Percentiles rank a stretch among this genome's conserved stretches.
These are phyloP conservation scores for Watsonalla binaria DNA, from an alignment of 2,888 invertebrate species.

Conservation along the genomic window DNA sequence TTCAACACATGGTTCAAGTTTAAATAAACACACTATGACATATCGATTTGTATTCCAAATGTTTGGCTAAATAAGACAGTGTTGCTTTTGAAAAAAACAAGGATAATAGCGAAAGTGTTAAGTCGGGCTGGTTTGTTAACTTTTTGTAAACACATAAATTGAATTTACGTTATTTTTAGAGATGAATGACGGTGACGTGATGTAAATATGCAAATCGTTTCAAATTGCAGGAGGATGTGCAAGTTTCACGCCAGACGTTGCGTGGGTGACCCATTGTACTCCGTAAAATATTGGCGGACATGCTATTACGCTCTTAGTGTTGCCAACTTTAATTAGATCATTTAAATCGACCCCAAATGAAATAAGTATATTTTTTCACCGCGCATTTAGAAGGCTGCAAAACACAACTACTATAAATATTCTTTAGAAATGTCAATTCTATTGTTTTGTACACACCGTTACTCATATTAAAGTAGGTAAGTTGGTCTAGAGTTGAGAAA, in stretches of 20 bases:
- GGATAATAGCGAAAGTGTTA: constrained; percentile 73
- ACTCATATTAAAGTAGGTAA: constrained; percentile 11
- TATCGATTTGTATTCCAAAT: constrained; percentile 23
- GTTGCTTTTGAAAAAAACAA: constrained; percentile 54
- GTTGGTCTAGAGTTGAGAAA: constrained; percentile 5
- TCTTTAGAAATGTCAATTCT: constrained; percentile 1
- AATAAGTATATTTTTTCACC: constrained; percentile 13
- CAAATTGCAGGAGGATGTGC: constrained; percentile 60
- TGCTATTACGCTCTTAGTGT: constrained; percentile 53
- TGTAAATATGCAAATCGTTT: constrained; percentile 62
- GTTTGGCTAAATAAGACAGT: constrained; percentile 58
- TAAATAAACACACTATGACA: constrained; percentile 8
- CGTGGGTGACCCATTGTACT: constrained; percentile 73
- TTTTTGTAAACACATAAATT: constrained; percentile 48
- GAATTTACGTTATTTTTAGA: constrained; percentile 47
- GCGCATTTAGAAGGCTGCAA: not conserved
- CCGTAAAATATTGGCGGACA: constrained; percentile 48
- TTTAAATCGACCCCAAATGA: constrained; percentile 30
- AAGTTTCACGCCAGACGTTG: constrained; percentile 57
- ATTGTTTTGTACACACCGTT: constrained; percentile 9
- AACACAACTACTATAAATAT: not conserved
- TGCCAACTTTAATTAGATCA: constrained; percentile 50
- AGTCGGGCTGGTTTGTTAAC: constrained; percentile 52
- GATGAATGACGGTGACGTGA: constrained; percentile 25
- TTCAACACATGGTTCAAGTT: constrained; percentile 23